Conservation (phyloP, 2,113 vertebrate species). For the Platichthys flesus region DNA sequence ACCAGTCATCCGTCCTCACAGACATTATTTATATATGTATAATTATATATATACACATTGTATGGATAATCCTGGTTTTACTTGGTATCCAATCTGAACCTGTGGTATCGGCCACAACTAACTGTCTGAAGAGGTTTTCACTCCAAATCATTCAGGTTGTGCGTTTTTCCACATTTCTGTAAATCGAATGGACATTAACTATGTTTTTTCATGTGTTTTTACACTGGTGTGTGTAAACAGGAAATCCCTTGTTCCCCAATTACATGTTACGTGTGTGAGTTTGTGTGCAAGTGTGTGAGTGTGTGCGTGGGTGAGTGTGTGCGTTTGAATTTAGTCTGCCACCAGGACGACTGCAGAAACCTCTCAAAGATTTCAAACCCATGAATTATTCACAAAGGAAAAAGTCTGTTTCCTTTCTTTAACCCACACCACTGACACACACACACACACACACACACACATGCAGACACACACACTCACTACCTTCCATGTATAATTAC, state of each 20-base stretch:
- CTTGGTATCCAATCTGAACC: no score
- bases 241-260: no score
- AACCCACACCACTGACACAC: neutral
- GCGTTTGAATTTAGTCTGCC: constrained; percentile 23
- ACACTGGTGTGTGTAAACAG: no score
- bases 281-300: neutral
- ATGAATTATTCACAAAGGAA: constrained; percentile 72
- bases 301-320: constrained; percentile 12
- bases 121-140: no score
- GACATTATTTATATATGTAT: no score
- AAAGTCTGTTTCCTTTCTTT: constrained; percentile 42
- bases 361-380: constrained; percentile 54
- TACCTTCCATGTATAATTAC: constrained; percentile 50
- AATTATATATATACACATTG: no score
- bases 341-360: constrained; percentile 51
- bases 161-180: neutral
- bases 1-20: no score
- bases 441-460: constrained; percentile 5
- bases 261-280: neutral
- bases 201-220: neutral
- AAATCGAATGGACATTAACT: neutral
- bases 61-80: no score
- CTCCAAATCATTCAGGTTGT: neutral
- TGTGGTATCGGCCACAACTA: no score
- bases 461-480: neutral